Percentiles rank a stretch among this genome's conserved stretches.
phyloP scores from a whole-genome alignment of 2,888 invertebrate species.

The Criorhina ranunculi region DNA sequence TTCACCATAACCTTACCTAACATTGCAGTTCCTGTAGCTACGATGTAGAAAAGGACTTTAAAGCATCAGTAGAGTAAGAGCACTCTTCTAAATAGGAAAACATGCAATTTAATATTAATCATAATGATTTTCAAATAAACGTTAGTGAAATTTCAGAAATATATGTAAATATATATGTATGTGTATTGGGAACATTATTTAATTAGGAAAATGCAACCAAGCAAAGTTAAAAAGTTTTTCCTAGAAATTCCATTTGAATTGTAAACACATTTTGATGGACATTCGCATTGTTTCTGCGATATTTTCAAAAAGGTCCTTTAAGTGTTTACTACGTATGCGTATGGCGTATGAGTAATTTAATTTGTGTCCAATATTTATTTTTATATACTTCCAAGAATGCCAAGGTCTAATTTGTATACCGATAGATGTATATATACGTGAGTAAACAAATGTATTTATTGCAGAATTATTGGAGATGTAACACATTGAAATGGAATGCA shows the following conservation, averaged over 20 bases:
- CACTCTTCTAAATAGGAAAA: too few relatives aligned
- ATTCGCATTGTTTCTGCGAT: background rate
- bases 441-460: too few relatives aligned
- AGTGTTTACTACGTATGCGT: background rate
- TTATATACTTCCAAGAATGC: background rate
- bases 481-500: too few relatives aligned
- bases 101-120: too few relatives aligned
- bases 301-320: too few relatives aligned
- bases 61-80: too few relatives aligned
- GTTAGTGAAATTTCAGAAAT: too few relatives aligned
- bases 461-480: too few relatives aligned
- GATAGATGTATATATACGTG: background rate
- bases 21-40: too few relatives aligned
- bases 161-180: background rate
- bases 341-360: background rate
- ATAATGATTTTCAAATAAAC: too few relatives aligned
- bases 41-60: too few relatives aligned
- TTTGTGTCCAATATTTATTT: background rate
- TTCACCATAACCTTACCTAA: too few relatives aligned
- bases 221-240: background rate
- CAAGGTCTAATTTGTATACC: background rate
- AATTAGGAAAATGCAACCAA: background rate
- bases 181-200: background rate
- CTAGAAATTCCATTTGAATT: background rate
- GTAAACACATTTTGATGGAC: background rate